Evolutionary conservation across 1,140 invertebrate genomes (phyloP), one percentile per base, ranked within the genome.

Genomic region (Sogatella furcifera): DNA sequence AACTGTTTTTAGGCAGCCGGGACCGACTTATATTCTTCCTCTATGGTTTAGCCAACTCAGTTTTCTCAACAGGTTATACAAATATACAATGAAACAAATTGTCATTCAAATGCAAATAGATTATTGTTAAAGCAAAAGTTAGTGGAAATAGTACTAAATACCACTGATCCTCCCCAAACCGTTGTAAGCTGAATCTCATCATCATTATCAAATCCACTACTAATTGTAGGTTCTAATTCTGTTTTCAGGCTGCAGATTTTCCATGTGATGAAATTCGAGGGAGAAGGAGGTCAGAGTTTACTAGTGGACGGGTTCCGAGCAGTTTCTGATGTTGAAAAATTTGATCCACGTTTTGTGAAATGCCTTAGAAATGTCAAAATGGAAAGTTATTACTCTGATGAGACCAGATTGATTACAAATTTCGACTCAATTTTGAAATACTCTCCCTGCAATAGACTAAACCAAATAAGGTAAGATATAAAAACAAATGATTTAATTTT

Each of bases 271-370:
- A 70, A 80, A 59, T 80, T 82, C 14, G 78, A 80, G 0, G 72
- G 72, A 31, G 68, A 65, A 1, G 86, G 86, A 0, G 86, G 87
- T 0, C 78, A 88, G 57, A 87, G 80, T 2, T 70, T 86, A 24
- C 71, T 88, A 11, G 81, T 84, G 0, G 87, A 89, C 67, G 86
- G 85, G 0, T 82, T 87, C 67, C 73, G 80, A 60, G 82, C 78
- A 15, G 85, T 84, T 0, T 67, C 24, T 74, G n/a, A 70, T 76
- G 56, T 69, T 89, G 17, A 77, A 73, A 43, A 62, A 72, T 19
- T 68, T 2, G 65, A 74, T 69, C 79, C 78, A 5, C 68, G 76
- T 2, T 75, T 77, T 42, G 89, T 81, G 64, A 66, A 82, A 5
- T 68, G 79, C 17, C 72, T 90, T 5, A 76, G 73, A 0, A 75